Conservation (phyloP, 2,113 vertebrate species). For the human region GRCh38 chr13:79000501-79001000, state of each 20-base stretch:
- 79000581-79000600: too few species aligned
- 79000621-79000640: too few species aligned
- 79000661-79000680: too few species aligned
- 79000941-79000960: conserved; percentile 80
- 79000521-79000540: too few species aligned
- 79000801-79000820: conserved; percentile 33
- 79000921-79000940: conserved; percentile 78
- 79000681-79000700: too few species aligned
- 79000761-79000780: background rate
- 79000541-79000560: too few species aligned
- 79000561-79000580: too few species aligned
- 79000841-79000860: conserved; percentile 58
- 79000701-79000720: too few species aligned
- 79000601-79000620: too few species aligned
- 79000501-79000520: too few species aligned
- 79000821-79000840: conserved; percentile 68
- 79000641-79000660: too few species aligned
- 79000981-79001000: background rate
- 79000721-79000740: too few species aligned
- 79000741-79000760: background rate
- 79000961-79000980: conserved; percentile 77
- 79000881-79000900: conserved; percentile 80
- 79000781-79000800: conserved; percentile 48
- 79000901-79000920: conserved; percentile 76
- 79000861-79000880: conserved; percentile 74